Base-by-base conservation (phyloP, 2,113 vertebrate species). In the Synchiropus splendidus region DNA sequence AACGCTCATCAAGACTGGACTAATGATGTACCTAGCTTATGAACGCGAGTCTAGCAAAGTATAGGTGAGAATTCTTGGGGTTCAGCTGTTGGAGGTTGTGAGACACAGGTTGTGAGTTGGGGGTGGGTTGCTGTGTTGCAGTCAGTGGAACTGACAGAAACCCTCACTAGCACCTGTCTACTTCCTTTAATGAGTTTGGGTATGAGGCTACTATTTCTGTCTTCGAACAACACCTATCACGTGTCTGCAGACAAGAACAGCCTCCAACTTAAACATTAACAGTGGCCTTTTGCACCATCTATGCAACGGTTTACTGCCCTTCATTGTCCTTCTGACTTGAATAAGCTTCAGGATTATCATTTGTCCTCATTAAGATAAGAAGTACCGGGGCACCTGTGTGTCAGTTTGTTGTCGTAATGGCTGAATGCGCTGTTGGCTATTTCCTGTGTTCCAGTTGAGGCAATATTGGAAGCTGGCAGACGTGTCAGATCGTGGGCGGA, bases 11-110 rank as follows among this genome's bases (percentile, higher is more conserved):
- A n/a, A 31, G 12, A 12, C n/a, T 15, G 34, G 38, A 66, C 45
- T 73, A 69, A 76, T 78, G 53, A 68, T 76, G 58, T 57, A 48
- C 51, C 0, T 13, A 17, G 37, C 34, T 16, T 4, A 14, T 49
- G 48, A 64, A 34, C 45, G 41, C 39, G 36, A 16, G 36, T 45
- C 45, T 46, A 58, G 16, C 47, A 18, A 0, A 9, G 36, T 14
- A 5, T 4, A n/a, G n/a, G 9, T 15, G 11, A 31, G 45, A 45
- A 16, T 36, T 27, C 21, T 27, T 27, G 4, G 15, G 18, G 16
- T 40, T 61, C 45, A 60, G 60, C 51, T 53, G 43, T 46, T 46
- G 27, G 17, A 36, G 12, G 36, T 18, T 13, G 50, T 18, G 33
- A 44, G 43, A 6, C 42, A 1, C 16, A 15, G 45, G 31, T 11